These are phyloP conservation scores for Teleogryllus occipitalis DNA, from an alignment of 1,140 invertebrate species.

Conservation along the genomic window DNA sequence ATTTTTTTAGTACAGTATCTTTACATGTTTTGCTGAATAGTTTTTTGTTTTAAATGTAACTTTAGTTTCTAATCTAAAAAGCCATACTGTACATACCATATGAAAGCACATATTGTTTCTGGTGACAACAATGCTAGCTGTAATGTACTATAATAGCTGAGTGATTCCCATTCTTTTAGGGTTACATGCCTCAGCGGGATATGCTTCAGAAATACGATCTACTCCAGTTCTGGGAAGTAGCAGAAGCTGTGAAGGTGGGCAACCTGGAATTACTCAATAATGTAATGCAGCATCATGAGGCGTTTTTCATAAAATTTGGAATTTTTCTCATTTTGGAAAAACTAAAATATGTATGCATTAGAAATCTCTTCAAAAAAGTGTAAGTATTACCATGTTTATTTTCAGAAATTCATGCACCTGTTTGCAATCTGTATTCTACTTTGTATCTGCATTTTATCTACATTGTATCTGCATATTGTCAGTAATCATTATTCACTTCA, in stretches of 20 bases:
- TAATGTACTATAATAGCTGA: too few relatives aligned
- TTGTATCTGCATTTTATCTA: too few relatives aligned
- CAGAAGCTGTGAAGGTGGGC: slow-evolving; percentile 79
- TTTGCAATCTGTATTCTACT: too few relatives aligned
- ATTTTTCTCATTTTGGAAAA: slow-evolving; percentile 97
- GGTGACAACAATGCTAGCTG: too few relatives aligned
- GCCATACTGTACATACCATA: too few relatives aligned
- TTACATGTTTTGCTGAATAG: too few relatives aligned
- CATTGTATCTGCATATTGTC: too few relatives aligned
- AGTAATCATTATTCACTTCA: background rate
- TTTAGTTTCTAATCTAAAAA: too few relatives aligned
- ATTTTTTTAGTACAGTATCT: too few relatives aligned
- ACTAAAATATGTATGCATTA: slow-evolving; percentile 87
- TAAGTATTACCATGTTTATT: slow-evolving; percentile 35
- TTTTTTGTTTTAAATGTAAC: too few relatives aligned
- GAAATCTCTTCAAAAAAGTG: slow-evolving; percentile 95
- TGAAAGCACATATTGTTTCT: too few relatives aligned
- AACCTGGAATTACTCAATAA: slow-evolving; percentile 76
- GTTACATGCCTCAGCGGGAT: slow-evolving; percentile 74
- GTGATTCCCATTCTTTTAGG: slow-evolving; percentile 36
- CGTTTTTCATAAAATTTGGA: slow-evolving; percentile 89
- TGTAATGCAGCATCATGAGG: slow-evolving; percentile 77
- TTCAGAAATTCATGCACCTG: background rate
- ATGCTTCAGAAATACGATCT: slow-evolving; percentile 85
- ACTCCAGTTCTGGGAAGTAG: slow-evolving; percentile 80